Conservation (phyloP, 2,797 vertebrate genomes). For the Buphagus erythrorhynchus region DNA sequence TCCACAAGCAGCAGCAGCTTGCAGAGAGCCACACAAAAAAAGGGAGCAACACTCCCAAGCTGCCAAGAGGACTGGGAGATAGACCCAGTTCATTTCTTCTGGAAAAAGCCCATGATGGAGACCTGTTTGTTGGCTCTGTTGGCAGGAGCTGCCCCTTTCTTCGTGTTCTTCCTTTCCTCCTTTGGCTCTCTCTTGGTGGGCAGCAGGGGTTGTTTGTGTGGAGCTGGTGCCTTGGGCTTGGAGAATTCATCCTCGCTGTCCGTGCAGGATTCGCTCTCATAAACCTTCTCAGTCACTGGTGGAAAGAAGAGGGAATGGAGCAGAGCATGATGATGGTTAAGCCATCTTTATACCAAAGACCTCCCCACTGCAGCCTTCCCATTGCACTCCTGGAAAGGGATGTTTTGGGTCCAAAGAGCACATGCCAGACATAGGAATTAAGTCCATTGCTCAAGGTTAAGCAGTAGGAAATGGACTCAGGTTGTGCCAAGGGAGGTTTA, state of each 20-base stretch:
- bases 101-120: slow-evolving; percentile 94
- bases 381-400: neutral
- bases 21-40: neutral
- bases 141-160: slow-evolving; percentile 74
- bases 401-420: neutral
- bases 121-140: slow-evolving; percentile 87
- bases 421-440: neutral
- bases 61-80: neutral
- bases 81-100: slow-evolving; percentile 85
- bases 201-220: neutral
- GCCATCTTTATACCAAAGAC: neutral
- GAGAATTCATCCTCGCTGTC: slow-evolving; percentile 86
- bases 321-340: neutral
- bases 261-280: slow-evolving; percentile 91
- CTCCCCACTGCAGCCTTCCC: neutral
- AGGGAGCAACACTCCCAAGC: neutral
- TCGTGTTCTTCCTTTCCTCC: slow-evolving; percentile 82
- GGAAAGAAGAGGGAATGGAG: neutral
- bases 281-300: slow-evolving; percentile 94
- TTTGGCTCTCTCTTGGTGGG: slow-evolving; percentile 73
- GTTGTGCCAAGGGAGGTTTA: neutral
- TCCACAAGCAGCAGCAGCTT: neutral
- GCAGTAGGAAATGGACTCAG: neutral
- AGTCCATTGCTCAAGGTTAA: neutral
- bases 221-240: slow-evolving; percentile 51